Percentiles rank a stretch among this genome's conserved stretches.
These are phyloP conservation scores for Bos taurus DNA, from an alignment of 2,113 vertebrate species.

Conservation along the genomic window ARS-UCD2.0 NC_037351.1:34175501-34176000, in stretches of 20 bases:
- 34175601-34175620: background rate
- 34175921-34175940: background rate
- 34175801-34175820: background rate
- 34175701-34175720: background rate
- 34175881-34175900: background rate
- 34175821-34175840: background rate
- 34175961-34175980: background rate
- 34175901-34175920: background rate
- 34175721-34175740: background rate
- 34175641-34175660: background rate
- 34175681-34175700: background rate
- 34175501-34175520: background rate
- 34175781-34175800: background rate
- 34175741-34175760: background rate
- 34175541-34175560: background rate
- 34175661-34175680: background rate
- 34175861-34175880: background rate
- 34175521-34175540: background rate
- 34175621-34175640: background rate
- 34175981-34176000: background rate
- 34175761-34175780: background rate
- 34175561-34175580: background rate
- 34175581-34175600: background rate
- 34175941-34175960: accelerated
- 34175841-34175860: background rate